Evolutionary conservation across 2,888 invertebrate species (phyloP), one percentile per base, ranked within the genome.

Genomic region (Melanchra persicariae): DNA sequence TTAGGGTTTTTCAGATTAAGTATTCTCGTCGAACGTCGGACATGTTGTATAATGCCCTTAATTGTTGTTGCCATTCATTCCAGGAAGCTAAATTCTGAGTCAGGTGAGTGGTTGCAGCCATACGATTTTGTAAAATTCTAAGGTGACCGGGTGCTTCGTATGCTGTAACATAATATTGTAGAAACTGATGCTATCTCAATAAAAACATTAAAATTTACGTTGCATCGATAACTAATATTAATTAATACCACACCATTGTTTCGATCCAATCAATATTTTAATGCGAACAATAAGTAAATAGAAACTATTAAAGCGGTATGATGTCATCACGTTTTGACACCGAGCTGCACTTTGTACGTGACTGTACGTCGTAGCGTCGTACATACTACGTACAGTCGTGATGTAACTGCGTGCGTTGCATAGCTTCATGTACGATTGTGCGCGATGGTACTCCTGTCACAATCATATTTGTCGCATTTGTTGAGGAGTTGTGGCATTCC

Each of bases 311-410:
- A 22, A 52, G 19, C 7, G 40, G 17, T 47, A 54, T 60, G 82
- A 61, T 77, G 72, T 34, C 67, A 51, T 68, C 72, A 59, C 79
- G 73, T 78, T 72, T 55, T 78, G 79, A 72, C 64, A 68, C n/a
- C 51, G 30, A 43, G 40, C 26, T 65, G 52, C 79, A 49, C 40
- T 52, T 63, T 22, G 63, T 63, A 82, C 73, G 79, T 79, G 79
- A 78, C 65, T 68, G 71, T 71, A 65, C 52, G 22, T 45, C 26
- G 43, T 72, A 30, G 62, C 52, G 22, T 45, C 26, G 43, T 72
- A 30, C 37, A 15, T 75, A 37, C 40, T 30, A 17, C 2, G 15
- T 47, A 19, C 8, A 37, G 19, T 75, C 57, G 79, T 79, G 83
- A 79, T 43, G 68, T 72, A 82, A 79, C 43, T 22, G 52, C 47